Conservation (phyloP, 2,113 vertebrate species). For the Dryoscopus gambensis region DNA sequence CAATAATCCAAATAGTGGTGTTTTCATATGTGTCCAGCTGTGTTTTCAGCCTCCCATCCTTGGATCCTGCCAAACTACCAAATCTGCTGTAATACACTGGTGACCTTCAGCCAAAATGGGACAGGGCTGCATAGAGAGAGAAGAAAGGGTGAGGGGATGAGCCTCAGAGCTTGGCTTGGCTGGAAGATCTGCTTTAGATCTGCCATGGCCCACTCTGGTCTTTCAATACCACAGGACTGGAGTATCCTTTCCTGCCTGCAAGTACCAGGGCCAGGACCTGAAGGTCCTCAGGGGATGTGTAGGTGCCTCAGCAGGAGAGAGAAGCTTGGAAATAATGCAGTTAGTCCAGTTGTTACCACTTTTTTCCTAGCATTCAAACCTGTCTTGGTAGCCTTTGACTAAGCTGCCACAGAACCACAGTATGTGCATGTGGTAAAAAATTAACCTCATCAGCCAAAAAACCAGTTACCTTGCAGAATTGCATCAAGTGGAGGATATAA, state of each 20-base stretch:
- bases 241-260: not conserved
- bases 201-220: too few relatives aligned
- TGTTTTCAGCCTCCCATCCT: not conserved
- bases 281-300: not conserved
- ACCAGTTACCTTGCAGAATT: not conserved
- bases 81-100: not conserved
- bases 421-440: fast-evolving
- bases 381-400: not conserved
- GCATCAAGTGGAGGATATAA: not conserved
- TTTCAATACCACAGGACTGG: not conserved
- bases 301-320: not conserved
- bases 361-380: not conserved
- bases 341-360: not conserved
- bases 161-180: not conserved
- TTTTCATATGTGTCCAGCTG: not conserved
- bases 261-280: not conserved
- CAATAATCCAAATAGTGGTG: not conserved
- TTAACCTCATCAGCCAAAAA: not conserved
- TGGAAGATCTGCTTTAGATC: not conserved
- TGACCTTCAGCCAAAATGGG: not conserved
- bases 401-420: not conserved
- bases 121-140: not conserved
- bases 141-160: not conserved
- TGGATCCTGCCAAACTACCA: not conserved
- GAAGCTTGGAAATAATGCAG: not conserved